Evolutionary conservation across 2,888 invertebrate species (phyloP).

Genomic region (Agriopis marginaria): DNA sequence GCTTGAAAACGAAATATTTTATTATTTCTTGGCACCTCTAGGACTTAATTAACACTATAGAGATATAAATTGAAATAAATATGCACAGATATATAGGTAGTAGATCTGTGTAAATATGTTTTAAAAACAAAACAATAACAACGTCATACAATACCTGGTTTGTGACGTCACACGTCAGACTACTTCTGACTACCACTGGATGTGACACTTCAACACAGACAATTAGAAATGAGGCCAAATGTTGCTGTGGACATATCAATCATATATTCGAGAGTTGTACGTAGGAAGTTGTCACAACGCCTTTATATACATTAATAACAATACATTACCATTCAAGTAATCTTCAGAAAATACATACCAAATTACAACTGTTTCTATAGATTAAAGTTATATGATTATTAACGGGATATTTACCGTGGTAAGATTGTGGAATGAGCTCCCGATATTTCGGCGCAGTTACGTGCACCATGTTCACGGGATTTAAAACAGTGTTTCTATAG

Average conservation of each 20-base stretch:
- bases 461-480: too few species aligned
- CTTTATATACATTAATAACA: background rate
- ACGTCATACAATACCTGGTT: background rate
- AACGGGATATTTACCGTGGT: too few species aligned
- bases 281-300: slow-evolving; percentile 7
- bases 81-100: too few species aligned
- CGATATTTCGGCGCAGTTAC: too few species aligned
- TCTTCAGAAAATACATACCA: background rate
- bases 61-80: too few species aligned
- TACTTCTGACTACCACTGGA: background rate
- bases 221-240: background rate
- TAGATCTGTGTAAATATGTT: too few species aligned
- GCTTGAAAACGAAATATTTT: too few species aligned
- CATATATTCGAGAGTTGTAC: background rate
- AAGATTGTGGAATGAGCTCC: too few species aligned
- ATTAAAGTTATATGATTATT: too few species aligned
- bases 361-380: background rate
- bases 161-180: slow-evolving; percentile 1
- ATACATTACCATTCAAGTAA: background rate
- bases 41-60: too few species aligned
- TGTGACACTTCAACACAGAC: background rate
- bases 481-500: background rate
- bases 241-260: background rate
- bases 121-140: too few species aligned
- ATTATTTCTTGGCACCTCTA: too few species aligned